These are phyloP conservation scores for Bubo bubo DNA, from an alignment of 2,113 vertebrate species.

Conservation along the genomic window DNA sequence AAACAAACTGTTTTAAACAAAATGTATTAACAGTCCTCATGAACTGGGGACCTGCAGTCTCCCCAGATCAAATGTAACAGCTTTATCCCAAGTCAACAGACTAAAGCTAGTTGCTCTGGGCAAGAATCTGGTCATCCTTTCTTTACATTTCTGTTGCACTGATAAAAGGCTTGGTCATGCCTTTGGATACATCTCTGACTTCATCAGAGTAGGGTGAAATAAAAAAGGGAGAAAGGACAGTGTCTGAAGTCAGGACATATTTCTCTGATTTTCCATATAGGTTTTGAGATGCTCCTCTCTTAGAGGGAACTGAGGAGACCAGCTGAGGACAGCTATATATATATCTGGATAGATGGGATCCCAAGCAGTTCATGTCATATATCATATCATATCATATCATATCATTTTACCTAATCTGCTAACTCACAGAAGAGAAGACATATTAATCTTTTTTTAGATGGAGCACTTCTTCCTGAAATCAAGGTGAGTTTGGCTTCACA, in stretches of 20 bases:
- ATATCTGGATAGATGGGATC: neutral
- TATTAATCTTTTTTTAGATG: neutral
- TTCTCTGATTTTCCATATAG: neutral
- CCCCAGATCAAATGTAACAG: neutral
- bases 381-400: neutral
- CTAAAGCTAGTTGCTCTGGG: neutral
- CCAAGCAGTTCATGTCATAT: neutral
- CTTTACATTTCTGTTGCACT: neutral
- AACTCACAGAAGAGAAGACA: neutral
- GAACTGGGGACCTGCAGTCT: neutral
- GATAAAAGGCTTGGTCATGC: neutral
- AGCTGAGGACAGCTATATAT: neutral
- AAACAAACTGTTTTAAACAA: neutral
- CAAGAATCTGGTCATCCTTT: neutral
- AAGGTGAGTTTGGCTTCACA: neutral
- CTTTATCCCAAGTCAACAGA: neutral
- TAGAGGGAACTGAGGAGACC: neutral
- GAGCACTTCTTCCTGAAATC: neutral
- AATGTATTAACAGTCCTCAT: neutral
- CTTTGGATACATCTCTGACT: neutral
- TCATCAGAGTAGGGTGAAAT: neutral
- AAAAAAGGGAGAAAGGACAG: neutral
- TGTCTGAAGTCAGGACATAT: neutral
- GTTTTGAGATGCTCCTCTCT: neutral
- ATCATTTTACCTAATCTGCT: neutral